These are phyloP conservation scores for Zoanthus sansibaricus DNA, from an alignment of 92 coral and sea anemone genomes.

Conservation along the genomic window DNA sequence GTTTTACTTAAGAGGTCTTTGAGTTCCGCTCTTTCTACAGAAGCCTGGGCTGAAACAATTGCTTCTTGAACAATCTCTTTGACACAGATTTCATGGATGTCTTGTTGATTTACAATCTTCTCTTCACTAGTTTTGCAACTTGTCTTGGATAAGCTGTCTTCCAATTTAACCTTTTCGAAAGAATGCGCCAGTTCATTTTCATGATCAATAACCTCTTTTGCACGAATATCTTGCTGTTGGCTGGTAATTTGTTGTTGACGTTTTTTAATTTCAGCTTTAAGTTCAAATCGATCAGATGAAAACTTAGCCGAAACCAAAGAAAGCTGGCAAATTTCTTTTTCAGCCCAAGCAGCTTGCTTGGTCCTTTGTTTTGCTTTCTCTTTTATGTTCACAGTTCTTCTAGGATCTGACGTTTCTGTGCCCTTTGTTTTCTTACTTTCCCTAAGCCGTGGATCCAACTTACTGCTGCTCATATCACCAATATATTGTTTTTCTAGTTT, in stretches of 20 bases:
- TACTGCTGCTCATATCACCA: neutral
- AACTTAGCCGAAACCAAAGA: slow-evolving; percentile 71
- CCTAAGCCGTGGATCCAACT: neutral
- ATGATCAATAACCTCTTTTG: slow-evolving; percentile 43
- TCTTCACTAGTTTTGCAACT: slow-evolving; percentile 19
- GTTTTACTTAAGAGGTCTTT: neutral
- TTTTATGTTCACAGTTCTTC: neutral
- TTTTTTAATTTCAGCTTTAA: slow-evolving; percentile 48
- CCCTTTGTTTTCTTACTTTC: neutral
- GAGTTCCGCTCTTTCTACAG: slow-evolving; percentile 39
- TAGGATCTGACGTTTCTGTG: neutral
- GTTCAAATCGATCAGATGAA: slow-evolving; percentile 64
- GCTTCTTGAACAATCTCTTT: slow-evolving; percentile 51
- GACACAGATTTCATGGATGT: slow-evolving; percentile 37
- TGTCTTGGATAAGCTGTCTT: neutral
- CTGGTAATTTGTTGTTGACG: slow-evolving; percentile 46
- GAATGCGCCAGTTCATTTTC: slow-evolving; percentile 49
- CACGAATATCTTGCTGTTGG: slow-evolving; percentile 23
- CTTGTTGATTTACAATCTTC: slow-evolving; percentile 24
- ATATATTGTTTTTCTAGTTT: neutral
- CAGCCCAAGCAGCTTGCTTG: slow-evolving; percentile 31
- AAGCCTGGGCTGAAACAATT: slow-evolving; percentile 53
- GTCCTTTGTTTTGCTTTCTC: slow-evolving; percentile 20
- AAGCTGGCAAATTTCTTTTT: slow-evolving; percentile 59
- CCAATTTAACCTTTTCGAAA: slow-evolving; percentile 30